Evolutionary conservation across 2,797 vertebrate species (phyloP).

Genomic region (Dermochelys coriacea): DNA sequence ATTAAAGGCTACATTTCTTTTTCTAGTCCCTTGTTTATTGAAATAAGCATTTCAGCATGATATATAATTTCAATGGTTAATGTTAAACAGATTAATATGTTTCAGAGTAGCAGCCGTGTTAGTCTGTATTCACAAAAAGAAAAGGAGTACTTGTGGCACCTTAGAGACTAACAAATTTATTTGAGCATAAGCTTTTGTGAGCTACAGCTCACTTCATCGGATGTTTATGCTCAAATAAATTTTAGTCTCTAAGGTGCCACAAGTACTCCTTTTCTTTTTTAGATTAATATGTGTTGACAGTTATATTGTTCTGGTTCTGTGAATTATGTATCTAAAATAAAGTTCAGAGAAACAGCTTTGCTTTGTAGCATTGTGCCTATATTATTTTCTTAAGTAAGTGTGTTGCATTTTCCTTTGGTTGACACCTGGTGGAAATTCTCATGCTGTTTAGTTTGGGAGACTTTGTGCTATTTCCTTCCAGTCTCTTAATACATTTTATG

Average conservation of each 20-base stretch:
- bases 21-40: too few relatives aligned
- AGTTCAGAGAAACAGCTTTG: not conserved
- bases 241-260: too few relatives aligned
- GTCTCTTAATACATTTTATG: not conserved
- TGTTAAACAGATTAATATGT: not conserved
- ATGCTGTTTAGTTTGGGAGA: accelerated
- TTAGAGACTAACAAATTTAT: too few relatives aligned
- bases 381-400: not conserved
- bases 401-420: not conserved
- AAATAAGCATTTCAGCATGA: not conserved
- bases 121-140: too few relatives aligned
- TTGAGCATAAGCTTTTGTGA: too few relatives aligned
- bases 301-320: not conserved
- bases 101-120: too few relatives aligned
- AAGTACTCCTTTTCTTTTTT: too few relatives aligned
- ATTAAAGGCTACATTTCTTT: not conserved
- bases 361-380: not conserved
- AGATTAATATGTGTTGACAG: not conserved
- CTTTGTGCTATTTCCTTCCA: accelerated
- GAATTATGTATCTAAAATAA: not conserved
- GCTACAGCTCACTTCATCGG: too few relatives aligned
- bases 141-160: too few relatives aligned
- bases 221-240: too few relatives aligned
- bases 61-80: not conserved
- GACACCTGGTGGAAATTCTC: slow-evolving; percentile 72